Conservation (phyloP, 2,888 invertebrate species). For the Synanthedon tipuliformis region DNA sequence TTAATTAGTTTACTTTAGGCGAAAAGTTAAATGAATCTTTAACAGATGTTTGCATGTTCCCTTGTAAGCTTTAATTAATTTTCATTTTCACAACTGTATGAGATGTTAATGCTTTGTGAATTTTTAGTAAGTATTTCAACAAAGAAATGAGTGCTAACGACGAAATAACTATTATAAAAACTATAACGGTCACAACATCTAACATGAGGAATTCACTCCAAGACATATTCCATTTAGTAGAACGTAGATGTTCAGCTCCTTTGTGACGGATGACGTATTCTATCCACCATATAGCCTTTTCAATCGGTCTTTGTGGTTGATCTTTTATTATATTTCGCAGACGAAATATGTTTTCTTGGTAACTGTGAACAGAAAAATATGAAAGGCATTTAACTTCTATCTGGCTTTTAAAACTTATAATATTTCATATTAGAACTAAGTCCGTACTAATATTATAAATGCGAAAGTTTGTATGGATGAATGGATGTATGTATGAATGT, state of each 20-base stretch:
- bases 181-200: background rate
- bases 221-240: constrained; percentile 29
- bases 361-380: background rate
- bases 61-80: too few species aligned
- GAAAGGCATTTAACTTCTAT: background rate
- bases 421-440: too few species aligned
- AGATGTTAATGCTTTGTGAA: too few species aligned
- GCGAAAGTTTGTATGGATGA: too few species aligned
- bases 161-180: background rate
- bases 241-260: constrained; percentile 34
- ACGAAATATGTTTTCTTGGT: constrained; percentile 13
- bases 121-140: background rate
- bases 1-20: too few species aligned
- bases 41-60: too few species aligned
- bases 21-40: too few species aligned
- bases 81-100: too few species aligned
- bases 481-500: too few species aligned
- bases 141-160: background rate
- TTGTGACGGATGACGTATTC: constrained; percentile 41
- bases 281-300: constrained; percentile 57
- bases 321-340: constrained; percentile 31
- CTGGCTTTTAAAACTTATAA: background rate
- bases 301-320: constrained; percentile 34
- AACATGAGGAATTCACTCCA: constrained; percentile 18
- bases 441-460: too few species aligned